phyloP scores from a whole-genome alignment of 2,888 invertebrate species.

The Limnephilus rhombicus region DNA sequence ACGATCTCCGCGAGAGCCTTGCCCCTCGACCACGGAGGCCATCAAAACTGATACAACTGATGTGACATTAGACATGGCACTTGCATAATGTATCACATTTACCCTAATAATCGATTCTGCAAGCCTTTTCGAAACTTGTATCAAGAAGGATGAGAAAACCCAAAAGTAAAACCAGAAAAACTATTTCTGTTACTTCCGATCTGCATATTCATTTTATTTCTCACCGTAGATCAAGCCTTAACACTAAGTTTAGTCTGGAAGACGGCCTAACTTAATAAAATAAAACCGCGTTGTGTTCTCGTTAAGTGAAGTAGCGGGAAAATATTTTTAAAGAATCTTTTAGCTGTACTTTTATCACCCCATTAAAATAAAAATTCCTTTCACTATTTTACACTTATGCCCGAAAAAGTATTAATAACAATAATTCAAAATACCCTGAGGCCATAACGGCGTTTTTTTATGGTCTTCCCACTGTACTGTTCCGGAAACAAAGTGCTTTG shows the following conservation, averaged over 20 bases:
- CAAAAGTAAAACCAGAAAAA: neutral
- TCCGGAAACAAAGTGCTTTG: conserved; percentile 56
- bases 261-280: neutral
- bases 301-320: neutral
- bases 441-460: conserved; percentile 63
- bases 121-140: neutral
- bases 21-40: no score
- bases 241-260: no score
- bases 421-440: conserved; percentile 64
- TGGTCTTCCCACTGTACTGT: conserved; percentile 55
- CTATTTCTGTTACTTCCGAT: neutral
- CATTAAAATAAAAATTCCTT: conserved; percentile 62
- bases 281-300: neutral
- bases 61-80: no score
- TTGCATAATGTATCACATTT: no score
- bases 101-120: no score
- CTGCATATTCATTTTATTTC: neutral
- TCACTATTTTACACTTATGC: conserved; percentile 62
- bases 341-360: conserved; percentile 59
- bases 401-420: conserved; percentile 64
- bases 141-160: neutral
- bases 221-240: neutral
- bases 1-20: no score
- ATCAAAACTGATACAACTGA: no score
- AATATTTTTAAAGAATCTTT: conserved; percentile 10